Conservation (phyloP, 2,797 vertebrate species). For the Hybognathus amarus region DNA sequence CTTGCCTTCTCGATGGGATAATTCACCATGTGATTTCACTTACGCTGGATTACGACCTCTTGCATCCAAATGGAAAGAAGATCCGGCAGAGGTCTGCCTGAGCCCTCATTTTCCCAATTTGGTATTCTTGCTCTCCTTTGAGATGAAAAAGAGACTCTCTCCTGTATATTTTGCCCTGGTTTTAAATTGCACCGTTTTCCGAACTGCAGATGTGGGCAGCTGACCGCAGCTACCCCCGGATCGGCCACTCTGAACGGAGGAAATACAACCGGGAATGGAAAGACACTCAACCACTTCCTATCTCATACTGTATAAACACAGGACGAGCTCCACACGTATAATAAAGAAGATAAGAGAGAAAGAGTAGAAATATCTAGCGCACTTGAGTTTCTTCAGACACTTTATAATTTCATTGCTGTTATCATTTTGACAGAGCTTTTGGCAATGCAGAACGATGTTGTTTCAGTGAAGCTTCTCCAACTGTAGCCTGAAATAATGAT, state of each 20-base stretch:
- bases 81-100: slow-evolving; percentile 66
- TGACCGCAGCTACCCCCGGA: slow-evolving; percentile 74
- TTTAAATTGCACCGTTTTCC: slow-evolving; percentile 72
- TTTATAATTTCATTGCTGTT: slow-evolving; percentile 19
- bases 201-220: slow-evolving; percentile 72
- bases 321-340: slow-evolving; percentile 43
- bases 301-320: slow-evolving; percentile 58
- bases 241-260: slow-evolving; percentile 66
- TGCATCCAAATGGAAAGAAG: slow-evolving; percentile 64
- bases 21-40: slow-evolving; percentile 80
- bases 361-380: slow-evolving; percentile 11
- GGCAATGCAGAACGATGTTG: slow-evolving; percentile 39
- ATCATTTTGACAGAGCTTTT: slow-evolving; percentile 41
- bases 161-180: slow-evolving; percentile 76
- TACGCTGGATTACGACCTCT: slow-evolving; percentile 72
- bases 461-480: neutral
- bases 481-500: neutral
- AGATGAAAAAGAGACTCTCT: slow-evolving; percentile 74
- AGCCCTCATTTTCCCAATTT: slow-evolving; percentile 71
- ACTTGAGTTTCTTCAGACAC: slow-evolving; percentile 1
- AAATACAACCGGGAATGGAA: slow-evolving; percentile 57
- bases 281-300: slow-evolving; percentile 45
- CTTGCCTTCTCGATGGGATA: slow-evolving; percentile 51
- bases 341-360: slow-evolving; percentile 39
- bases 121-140: slow-evolving; percentile 62